Evolutionary conservation across 2,888 invertebrate species (phyloP).

Genomic region (Neoaliturus tenellus): DNA sequence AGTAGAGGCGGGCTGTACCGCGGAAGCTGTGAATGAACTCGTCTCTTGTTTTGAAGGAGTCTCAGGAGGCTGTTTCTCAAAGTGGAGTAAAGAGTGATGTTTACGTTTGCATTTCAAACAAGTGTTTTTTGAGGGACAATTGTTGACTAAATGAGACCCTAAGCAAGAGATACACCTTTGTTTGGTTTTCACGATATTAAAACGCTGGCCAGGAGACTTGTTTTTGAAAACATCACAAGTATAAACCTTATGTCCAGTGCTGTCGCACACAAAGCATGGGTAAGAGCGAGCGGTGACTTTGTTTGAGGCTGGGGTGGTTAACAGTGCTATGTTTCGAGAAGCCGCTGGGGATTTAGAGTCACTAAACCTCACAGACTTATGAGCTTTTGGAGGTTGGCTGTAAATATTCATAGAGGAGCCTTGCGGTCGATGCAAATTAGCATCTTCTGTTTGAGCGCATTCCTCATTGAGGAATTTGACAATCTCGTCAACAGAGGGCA

Average conservation of each 20-base stretch:
- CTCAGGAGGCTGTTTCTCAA: not conserved
- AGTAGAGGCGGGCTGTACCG: not conserved
- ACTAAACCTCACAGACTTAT: too few relatives aligned
- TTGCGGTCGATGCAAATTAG: too few relatives aligned
- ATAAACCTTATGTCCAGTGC: not conserved
- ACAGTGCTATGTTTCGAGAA: not conserved
- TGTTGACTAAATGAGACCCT: not conserved
- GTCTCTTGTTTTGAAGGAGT: not conserved
- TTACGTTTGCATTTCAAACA: not conserved
- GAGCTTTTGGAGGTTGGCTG: not conserved
- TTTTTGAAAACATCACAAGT: not conserved
- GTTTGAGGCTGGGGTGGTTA: not conserved
- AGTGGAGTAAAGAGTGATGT: not conserved
- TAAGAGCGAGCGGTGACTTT: not conserved
- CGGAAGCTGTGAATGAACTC: not conserved
- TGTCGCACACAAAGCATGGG: not conserved
- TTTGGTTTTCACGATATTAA: not conserved
- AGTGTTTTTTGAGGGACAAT: not conserved
- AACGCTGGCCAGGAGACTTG: not conserved
- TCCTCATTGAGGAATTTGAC: not conserved
- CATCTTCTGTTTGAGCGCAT: slow-evolving; percentile 5
- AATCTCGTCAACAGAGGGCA: not conserved
- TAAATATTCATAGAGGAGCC: not conserved
- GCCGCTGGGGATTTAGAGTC: too few relatives aligned
- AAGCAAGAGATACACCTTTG: not conserved